phyloP scores from a whole-genome alignment of 2,888 invertebrate genomes.

The Meiosimyza platycephala region DNA sequence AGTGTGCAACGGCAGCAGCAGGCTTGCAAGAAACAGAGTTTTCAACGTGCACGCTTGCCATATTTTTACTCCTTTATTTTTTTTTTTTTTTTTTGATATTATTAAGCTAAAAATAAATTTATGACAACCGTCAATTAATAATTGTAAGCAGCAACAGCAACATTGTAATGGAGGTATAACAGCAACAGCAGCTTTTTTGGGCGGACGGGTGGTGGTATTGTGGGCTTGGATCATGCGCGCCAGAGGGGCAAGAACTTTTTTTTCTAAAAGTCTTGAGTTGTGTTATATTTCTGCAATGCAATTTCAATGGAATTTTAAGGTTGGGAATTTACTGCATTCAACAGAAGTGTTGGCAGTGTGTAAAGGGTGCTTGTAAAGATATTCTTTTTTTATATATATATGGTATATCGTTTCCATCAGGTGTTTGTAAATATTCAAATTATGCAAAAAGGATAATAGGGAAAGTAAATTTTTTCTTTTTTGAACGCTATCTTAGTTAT shows the following conservation, averaged over 20 bases:
- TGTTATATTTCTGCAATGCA: not conserved
- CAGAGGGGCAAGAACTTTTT: slow-evolving; percentile 19
- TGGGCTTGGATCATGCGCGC: slow-evolving; percentile 36
- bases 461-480: too few relatives aligned
- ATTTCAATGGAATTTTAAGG: slow-evolving; percentile 11
- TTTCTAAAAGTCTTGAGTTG: slow-evolving; percentile 7
- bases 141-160: slow-evolving; percentile 43
- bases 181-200: slow-evolving; percentile 40
- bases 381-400: too few relatives aligned
- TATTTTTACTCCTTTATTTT: slow-evolving; percentile 31
- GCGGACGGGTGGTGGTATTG: slow-evolving; percentile 36
- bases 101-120: slow-evolving; percentile 51
- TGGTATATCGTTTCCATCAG: too few relatives aligned
- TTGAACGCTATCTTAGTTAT: too few relatives aligned
- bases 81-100: slow-evolving; percentile 39
- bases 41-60: slow-evolving; percentile 27
- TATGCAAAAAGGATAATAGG: too few relatives aligned
- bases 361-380: too few relatives aligned
- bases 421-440: too few relatives aligned
- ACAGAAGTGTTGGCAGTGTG: not conserved
- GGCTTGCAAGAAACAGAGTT: slow-evolving; percentile 13
- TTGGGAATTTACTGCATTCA: not conserved
- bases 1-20: not conserved
- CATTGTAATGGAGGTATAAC: slow-evolving; percentile 13
- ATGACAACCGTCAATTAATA: slow-evolving; percentile 57